Evolutionary conservation across 2,113 vertebrate species (phyloP).

Genomic region (Tachysurus vachellii): DNA sequence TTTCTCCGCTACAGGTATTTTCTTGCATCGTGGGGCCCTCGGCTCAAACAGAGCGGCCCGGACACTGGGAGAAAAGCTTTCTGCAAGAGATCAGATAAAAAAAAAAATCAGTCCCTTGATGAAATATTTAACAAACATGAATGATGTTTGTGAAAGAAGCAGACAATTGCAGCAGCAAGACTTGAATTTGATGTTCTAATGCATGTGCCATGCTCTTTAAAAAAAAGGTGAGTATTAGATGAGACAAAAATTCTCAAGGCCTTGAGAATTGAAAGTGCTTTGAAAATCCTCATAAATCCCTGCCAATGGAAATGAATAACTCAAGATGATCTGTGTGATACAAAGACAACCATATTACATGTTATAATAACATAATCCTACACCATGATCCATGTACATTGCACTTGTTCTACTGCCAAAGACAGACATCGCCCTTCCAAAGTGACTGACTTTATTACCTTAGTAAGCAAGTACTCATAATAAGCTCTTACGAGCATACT

Average conservation of each 20-base stretch:
- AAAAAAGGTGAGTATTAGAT: not conserved
- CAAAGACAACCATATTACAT: not conserved
- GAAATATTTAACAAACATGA: not conserved
- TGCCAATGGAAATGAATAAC: not conserved
- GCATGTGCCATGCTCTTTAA: too few relatives aligned
- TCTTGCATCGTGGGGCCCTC: constrained; percentile 51
- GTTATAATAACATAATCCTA: not conserved
- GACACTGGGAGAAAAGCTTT: not conserved
- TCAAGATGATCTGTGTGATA: not conserved
- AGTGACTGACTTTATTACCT: not conserved
- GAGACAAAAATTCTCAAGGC: not conserved
- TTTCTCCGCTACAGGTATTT: constrained; percentile 42
- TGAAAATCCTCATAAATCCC: not conserved
- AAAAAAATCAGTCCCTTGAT: constrained; percentile 10
- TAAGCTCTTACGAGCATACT: not conserved
- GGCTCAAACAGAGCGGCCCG: not conserved
- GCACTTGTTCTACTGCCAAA: not conserved
- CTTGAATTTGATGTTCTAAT: not conserved
- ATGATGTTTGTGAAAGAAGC: not conserved
- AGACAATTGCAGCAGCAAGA: not conserved
- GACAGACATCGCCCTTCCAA: not conserved
- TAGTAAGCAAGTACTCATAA: not conserved
- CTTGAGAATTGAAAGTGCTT: not conserved
- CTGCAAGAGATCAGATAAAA: constrained; percentile 47
- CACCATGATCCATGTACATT: not conserved